Evolutionary conservation across 2,113 vertebrate species (phyloP).

Genomic region (Nothobranchius kuhntae): DNA sequence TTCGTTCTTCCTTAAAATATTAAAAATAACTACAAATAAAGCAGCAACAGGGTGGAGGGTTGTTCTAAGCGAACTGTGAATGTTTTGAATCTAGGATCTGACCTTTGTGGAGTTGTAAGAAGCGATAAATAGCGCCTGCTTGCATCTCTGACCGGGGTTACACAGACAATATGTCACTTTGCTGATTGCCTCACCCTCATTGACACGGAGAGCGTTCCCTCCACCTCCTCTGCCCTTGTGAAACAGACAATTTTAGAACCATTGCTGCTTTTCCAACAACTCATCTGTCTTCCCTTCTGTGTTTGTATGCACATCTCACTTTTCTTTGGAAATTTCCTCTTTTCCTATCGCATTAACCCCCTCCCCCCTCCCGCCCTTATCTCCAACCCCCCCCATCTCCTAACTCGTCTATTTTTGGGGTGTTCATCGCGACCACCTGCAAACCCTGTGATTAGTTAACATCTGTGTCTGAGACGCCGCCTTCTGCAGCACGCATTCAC

Average conservation of each 20-base stretch:
- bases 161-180: conserved; percentile 18
- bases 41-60: neutral
- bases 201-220: conserved; percentile 23
- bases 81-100: too few species aligned
- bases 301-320: conserved; percentile 12
- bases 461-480: conserved; percentile 72
- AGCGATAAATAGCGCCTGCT: conserved; percentile 41
- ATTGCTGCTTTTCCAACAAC: conserved; percentile 19
- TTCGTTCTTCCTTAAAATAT: neutral
- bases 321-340: conserved; percentile 28
- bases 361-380: neutral
- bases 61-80: too few species aligned
- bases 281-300: conserved; percentile 25
- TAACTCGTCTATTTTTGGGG: conserved; percentile 71
- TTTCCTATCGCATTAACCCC: conserved; percentile 14
- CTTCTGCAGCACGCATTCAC: conserved; percentile 47
- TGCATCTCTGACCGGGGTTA: conserved; percentile 25
- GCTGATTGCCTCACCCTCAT: conserved; percentile 18
- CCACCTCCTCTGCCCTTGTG: conserved; percentile 13
- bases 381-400: conserved; percentile 33
- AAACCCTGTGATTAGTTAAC: conserved; percentile 80
- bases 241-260: conserved; percentile 18
- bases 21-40: neutral
- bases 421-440: conserved; percentile 77
- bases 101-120: conserved; percentile 17